Evolutionary conservation across 1,140 invertebrate genomes (phyloP).

Genomic region (Geopemphigus sp.): DNA sequence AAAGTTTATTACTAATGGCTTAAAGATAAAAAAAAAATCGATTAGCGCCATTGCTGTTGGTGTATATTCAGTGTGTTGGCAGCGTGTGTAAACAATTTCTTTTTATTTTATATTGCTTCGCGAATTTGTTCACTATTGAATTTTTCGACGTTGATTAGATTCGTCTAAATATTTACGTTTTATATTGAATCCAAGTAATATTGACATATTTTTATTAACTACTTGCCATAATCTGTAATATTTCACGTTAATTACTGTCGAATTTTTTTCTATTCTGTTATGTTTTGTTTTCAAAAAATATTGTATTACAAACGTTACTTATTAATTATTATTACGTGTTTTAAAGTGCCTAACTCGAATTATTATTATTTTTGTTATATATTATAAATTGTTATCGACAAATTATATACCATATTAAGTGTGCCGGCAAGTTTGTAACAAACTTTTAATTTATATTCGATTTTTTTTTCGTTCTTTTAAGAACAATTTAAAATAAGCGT

Average conservation of each 20-base stretch:
- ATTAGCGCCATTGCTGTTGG: not conserved
- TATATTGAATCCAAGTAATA: constrained; percentile 37
- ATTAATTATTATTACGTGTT: not conserved
- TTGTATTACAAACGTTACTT: not conserved
- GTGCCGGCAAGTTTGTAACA: not conserved
- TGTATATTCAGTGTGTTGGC: not conserved
- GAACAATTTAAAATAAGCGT: not conserved
- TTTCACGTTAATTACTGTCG: not conserved
- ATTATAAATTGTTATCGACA: not conserved
- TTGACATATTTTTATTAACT: not conserved
- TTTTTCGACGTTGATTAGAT: not conserved
- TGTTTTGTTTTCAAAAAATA: constrained; percentile 18
- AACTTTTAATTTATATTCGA: not conserved
- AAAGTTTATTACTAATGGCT: constrained; percentile 15
- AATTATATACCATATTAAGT: not conserved
- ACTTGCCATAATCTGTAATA: not conserved
- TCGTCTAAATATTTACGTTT: not conserved
- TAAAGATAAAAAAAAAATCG: constrained; percentile 1
- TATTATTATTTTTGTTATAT: constrained; percentile 1
- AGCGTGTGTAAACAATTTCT: not conserved
- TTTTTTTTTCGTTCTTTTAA: not conserved
- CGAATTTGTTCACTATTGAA: not conserved
- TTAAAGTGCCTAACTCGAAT: not conserved
- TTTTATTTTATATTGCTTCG: constrained; percentile 17
- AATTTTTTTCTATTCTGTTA: constrained; percentile 14